Conservation (phyloP, 2,888 invertebrate genomes). For the Argyresthia albistria region DNA sequence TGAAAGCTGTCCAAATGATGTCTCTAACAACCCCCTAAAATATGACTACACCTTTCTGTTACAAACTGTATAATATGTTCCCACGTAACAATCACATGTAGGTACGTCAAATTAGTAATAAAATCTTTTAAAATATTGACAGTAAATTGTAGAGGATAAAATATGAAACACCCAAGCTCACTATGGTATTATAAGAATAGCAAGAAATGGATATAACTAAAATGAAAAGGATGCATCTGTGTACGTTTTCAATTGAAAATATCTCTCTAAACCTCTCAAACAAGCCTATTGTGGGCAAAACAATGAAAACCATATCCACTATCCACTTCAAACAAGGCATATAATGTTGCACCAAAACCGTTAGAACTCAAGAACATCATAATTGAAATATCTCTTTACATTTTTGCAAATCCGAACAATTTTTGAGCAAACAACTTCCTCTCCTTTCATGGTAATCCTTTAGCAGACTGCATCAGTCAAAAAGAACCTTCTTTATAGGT, state of each 20-base stretch:
- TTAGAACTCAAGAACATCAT: conserved; percentile 12
- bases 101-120: no score
- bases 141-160: no score
- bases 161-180: no score
- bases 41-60: no score
- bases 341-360: conserved; percentile 41
- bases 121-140: no score
- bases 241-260: not conserved
- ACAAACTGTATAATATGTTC: no score
- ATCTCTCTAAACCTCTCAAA: not conserved
- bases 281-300: not conserved
- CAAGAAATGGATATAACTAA: no score
- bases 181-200: no score
- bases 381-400: conserved; percentile 47
- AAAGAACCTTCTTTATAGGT: conserved; percentile 15
- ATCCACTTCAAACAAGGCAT: conserved; percentile 14
- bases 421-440: conserved; percentile 53
- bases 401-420: conserved; percentile 35
- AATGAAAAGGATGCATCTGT: not conserved
- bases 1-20: no score
- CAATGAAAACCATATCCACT: not conserved
- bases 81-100: no score
- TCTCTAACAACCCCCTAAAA: no score
- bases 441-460: conserved; percentile 36
- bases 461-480: conserved; percentile 32